These are phyloP conservation scores for Aegithalos caudatus DNA, from an alignment of 2,113 vertebrate species.

Conservation along the genomic window DNA sequence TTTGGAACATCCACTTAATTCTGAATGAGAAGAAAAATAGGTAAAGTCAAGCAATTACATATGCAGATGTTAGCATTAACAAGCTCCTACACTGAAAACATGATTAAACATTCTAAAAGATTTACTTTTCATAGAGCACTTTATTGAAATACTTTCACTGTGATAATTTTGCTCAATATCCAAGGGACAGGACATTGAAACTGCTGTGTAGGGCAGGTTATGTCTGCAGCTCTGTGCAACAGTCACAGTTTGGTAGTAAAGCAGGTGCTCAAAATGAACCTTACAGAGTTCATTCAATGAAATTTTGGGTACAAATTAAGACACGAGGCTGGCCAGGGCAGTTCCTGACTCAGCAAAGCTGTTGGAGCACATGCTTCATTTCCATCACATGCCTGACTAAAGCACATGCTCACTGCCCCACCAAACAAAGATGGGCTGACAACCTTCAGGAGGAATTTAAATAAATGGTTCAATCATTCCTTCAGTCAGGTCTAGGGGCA, in stretches of 20 bases:
- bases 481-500: neutral
- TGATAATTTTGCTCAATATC: neutral
- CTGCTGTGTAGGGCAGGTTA: neutral
- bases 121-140: neutral
- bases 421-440: neutral
- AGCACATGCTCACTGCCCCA: neutral
- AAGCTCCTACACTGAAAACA: constrained; percentile 23
- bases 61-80: constrained; percentile 35
- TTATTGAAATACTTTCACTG: neutral
- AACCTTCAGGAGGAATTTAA: neutral
- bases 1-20: neutral
- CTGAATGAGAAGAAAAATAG: constrained; percentile 19
- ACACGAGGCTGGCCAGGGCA: neutral
- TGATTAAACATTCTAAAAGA: constrained; percentile 50
- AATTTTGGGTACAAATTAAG: neutral
- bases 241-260: neutral
- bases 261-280: constrained; percentile 11
- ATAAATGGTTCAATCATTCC: neutral
- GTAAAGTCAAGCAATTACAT: constrained; percentile 18
- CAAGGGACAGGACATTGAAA: neutral
- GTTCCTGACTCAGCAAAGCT: constrained; percentile 33
- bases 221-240: neutral
- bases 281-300: neutral
- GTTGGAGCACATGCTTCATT: neutral
- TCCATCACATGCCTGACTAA: neutral